These are phyloP conservation scores for Mamestra brassicae DNA, from an alignment of 2,888 invertebrate genomes.

Conservation along the genomic window DNA sequence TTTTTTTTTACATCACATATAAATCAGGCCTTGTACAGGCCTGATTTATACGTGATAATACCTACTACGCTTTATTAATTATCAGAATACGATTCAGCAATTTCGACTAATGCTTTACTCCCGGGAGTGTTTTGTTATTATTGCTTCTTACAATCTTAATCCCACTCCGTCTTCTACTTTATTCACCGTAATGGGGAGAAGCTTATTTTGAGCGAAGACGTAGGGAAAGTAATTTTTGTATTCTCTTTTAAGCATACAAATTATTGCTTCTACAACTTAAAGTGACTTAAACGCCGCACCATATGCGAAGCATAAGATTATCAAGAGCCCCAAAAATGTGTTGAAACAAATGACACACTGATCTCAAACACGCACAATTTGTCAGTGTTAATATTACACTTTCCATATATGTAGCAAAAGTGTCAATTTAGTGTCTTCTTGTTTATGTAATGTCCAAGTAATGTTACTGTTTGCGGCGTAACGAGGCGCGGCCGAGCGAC, in stretches of 20 bases:
- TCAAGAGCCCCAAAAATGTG: conserved; percentile 14
- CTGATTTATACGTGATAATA: not conserved
- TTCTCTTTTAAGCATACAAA: not conserved
- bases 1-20: too few species aligned
- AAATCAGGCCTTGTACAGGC: too few species aligned
- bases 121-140: too few species aligned
- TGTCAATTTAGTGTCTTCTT: conserved; percentile 61
- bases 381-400: conserved; percentile 47
- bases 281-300: not conserved
- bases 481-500: conserved; percentile 32
- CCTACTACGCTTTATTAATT: too few species aligned
- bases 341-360: conserved; percentile 53
- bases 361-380: conserved; percentile 56
- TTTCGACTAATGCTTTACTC: too few species aligned
- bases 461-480: conserved; percentile 54
- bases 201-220: not conserved
- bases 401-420: conserved; percentile 58
- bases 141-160: not conserved
- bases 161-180: too few species aligned
- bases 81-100: too few species aligned
- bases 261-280: not conserved
- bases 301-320: conserved; percentile 24
- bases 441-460: conserved; percentile 56
- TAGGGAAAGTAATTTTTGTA: not conserved
- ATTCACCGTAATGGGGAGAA: not conserved